phyloP scores from a whole-genome alignment of 2,113 vertebrate genomes.

The Salvator merianae region DNA sequence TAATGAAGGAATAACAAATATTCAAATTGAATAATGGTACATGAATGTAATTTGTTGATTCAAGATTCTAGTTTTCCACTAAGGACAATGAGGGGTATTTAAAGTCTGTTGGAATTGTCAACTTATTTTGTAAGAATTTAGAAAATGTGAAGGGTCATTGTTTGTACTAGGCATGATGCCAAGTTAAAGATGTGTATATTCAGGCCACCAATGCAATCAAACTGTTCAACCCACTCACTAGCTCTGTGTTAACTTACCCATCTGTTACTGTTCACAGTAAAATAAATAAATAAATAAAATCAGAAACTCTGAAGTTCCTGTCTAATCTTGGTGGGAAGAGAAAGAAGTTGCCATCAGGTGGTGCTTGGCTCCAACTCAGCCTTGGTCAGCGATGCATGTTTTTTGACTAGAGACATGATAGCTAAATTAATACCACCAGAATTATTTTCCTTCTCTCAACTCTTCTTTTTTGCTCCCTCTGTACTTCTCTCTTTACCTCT shows the following conservation, averaged over 20 bases:
- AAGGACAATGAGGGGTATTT: neutral
- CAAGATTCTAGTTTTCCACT: neutral
- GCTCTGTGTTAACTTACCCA: constrained; percentile 54
- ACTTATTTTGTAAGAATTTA: constrained; percentile 52
- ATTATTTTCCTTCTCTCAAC: neutral
- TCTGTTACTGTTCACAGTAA: constrained; percentile 54
- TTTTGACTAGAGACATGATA: neutral
- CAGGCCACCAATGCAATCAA: constrained; percentile 51
- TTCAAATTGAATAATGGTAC: neutral
- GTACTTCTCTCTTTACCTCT: no score
- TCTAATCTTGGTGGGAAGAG: constrained; percentile 44
- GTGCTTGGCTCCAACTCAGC: neutral
- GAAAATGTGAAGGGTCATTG: constrained; percentile 16
- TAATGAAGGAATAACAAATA: neutral
- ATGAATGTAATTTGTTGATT: neutral
- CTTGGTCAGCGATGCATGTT: constrained; percentile 1
- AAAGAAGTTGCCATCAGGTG: neutral
- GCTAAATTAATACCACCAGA: rapidly evolving
- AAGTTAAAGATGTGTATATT: constrained; percentile 29
- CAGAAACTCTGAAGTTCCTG: constrained; percentile 47
- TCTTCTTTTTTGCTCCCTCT: no score
- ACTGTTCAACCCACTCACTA: constrained; percentile 40
- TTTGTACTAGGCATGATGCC: constrained; percentile 53
- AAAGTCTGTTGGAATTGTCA: neutral
- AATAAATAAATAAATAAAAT: no score